Percentiles rank a stretch among this genome's conserved stretches.
These are phyloP conservation scores for Stictonetta naevosa DNA, from an alignment of 2,113 vertebrate species.

Conservation along the genomic window DNA sequence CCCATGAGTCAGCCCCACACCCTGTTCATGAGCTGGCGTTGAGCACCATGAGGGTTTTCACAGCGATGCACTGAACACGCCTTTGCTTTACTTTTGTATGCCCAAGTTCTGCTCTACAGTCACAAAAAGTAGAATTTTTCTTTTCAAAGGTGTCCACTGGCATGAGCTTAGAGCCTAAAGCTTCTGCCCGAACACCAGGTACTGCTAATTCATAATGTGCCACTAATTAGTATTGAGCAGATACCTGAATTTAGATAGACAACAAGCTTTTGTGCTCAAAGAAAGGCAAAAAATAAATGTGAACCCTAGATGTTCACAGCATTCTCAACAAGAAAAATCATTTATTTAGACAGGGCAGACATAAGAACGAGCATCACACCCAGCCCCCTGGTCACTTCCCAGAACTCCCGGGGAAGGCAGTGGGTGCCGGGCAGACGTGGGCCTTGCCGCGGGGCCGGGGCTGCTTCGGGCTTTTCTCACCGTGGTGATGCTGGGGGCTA, in stretches of 20 bases:
- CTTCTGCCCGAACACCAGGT: accelerated
- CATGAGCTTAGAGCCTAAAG: background rate
- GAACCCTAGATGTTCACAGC: background rate
- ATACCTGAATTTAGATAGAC: background rate
- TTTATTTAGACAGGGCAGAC: background rate
- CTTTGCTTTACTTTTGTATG: background rate
- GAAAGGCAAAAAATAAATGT: background rate
- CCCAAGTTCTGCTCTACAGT: background rate
- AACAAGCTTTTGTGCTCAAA: background rate
- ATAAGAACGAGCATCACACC: background rate
- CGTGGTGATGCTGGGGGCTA: accelerated
- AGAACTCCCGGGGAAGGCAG: background rate
- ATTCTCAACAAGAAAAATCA: background rate
- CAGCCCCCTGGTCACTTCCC: background rate
- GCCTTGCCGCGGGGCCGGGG: background rate
- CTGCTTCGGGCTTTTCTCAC: background rate
- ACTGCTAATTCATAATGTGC: background rate
- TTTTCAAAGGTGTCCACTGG: background rate
- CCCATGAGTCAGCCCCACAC: background rate
- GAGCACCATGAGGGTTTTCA: background rate
- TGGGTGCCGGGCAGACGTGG: background rate
- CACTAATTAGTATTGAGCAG: background rate
- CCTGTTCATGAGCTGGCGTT: accelerated
- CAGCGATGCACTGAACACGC: accelerated
- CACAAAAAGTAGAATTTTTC: background rate